Evolutionary conservation across 2,113 vertebrate genomes (phyloP), one percentile per base, ranked within the genome.

Genomic region (Ciconia boyciana): DNA sequence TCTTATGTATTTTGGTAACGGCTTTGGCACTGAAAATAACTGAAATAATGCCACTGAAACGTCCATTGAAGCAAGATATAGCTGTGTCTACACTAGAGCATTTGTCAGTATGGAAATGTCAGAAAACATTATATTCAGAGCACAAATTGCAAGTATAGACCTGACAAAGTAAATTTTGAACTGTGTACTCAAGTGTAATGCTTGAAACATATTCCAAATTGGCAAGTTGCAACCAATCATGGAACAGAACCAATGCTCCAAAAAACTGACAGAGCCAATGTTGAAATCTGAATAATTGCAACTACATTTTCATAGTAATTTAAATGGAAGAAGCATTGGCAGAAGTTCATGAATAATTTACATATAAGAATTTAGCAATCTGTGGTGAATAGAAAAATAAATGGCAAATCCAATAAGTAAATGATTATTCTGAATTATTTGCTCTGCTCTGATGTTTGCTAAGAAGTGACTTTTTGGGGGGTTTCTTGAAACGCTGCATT

Each of bases 341-440:
- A 97, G 96, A 92, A 93, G 81, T 95, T 96, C 96, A 96, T 97
- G 95, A 97, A 97, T 97, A 97, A 97, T 97, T 97, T 90, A 93
- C 93, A 76, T 80, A 31, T 58, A 92, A 77, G 78, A 96, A 97
- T 93, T 95, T 92, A 96, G 93, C 89, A 91, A 48, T 97, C 80
- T 84, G 80, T 86, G 61, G 68, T 92, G 96, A 96, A 95, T 95
- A 93, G 94, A 95, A 95, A 97, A 97, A 96, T 94, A 97, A 95
- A 91, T 91, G 90, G 89, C 90, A 92, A 94, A 89, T 75, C 79
- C 95, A 88, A 96, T 97, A 96, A 97, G 96, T 96, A 96, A 96
- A 96, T 90, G 55, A 96, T 94, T 83, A 77, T 91, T 95, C 82
- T 92, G 93, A 96, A 91, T 95, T 96, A 97, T 95, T 96, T 95